Conservation (phyloP, 2,113 vertebrate species). For the Dissostichus mawsoni region DNA sequence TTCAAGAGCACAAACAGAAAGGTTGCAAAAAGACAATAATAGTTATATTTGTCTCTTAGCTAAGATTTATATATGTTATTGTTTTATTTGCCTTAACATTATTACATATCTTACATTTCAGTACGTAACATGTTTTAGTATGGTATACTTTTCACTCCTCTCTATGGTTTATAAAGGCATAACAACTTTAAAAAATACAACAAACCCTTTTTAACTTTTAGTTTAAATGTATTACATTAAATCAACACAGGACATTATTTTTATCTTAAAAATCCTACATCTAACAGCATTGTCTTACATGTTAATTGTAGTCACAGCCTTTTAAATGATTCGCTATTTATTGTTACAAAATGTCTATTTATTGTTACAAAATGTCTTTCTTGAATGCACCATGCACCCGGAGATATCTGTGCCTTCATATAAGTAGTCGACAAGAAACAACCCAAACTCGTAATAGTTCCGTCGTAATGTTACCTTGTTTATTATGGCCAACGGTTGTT, state of each 20-base stretch:
- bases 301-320: not conserved
- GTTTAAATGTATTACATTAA: no score
- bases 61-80: no score
- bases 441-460: not conserved
- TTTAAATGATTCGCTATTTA: not conserved
- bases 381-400: constrained; percentile 51
- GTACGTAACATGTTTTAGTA: no score
- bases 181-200: no score
- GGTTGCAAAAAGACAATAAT: not conserved
- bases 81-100: not conserved
- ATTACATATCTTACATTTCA: not conserved
- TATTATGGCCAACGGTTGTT: not conserved
- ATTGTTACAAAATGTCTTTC: not conserved
- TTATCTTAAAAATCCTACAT: no score
- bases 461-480: fast-evolving
- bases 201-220: no score
- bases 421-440: constrained; percentile 42
- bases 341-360: no score
- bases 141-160: no score
- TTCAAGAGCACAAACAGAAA: constrained; percentile 35
- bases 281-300: not conserved
- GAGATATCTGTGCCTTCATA: fast-evolving
- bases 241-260: no score
- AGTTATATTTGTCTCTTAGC: not conserved
- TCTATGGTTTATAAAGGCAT: no score